A percentile compares a stretch with the other conserved stretches of the same genome.
Conservation (phyloP, 2,888 invertebrate genomes). For the Reticulitermes lucifugus region DNA sequence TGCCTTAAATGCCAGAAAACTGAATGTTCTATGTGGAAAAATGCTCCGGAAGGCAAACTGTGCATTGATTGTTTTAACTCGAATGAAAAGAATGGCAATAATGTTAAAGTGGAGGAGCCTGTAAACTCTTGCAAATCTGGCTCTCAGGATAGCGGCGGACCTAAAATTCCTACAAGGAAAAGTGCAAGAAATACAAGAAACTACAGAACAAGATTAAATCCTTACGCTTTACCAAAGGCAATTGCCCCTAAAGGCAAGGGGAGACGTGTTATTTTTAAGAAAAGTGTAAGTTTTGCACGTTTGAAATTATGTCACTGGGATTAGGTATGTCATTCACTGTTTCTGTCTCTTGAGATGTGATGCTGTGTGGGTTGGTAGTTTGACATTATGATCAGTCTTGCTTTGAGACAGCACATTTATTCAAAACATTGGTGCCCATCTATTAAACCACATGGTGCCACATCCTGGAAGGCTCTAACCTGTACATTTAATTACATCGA, state of each 20-base stretch:
- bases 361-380: no score
- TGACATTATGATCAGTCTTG: no score
- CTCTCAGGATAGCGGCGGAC: slow-evolving; percentile 60
- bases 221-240: slow-evolving; percentile 63
- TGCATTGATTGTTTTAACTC: slow-evolving; percentile 77
- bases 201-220: slow-evolving; percentile 65
- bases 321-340: not conserved
- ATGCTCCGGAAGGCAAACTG: slow-evolving; percentile 78
- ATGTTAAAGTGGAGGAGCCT: slow-evolving; percentile 53
- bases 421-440: no score
- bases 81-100: slow-evolving; percentile 64
- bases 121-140: slow-evolving; percentile 56
- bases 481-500: no score
- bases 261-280: slow-evolving; percentile 82
- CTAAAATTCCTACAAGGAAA: slow-evolving; percentile 64
- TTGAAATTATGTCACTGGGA: not conserved
- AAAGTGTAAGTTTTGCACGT: slow-evolving; percentile 63
- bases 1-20: slow-evolving; percentile 78
- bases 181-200: slow-evolving; percentile 70
- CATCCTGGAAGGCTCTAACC: no score
- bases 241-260: slow-evolving; percentile 76
- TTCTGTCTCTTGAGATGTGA: no score
- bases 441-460: no score
- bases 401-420: no score
- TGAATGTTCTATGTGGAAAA: slow-evolving; percentile 82